phyloP scores from a whole-genome alignment of 2,113 vertebrate species.

The Strix aluco region DNA sequence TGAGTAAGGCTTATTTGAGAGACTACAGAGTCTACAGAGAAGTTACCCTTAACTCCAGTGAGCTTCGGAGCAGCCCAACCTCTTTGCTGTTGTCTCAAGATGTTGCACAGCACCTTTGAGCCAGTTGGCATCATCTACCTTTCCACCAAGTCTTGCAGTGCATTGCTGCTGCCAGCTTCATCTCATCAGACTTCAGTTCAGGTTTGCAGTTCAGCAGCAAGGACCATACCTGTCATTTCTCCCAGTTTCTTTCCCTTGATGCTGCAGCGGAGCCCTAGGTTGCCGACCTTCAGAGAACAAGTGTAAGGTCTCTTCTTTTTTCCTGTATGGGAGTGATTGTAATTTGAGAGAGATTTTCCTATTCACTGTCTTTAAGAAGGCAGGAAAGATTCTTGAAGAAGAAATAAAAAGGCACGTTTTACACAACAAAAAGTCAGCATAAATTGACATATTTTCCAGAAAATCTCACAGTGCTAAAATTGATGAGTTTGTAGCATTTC shows the following conservation, averaged over 20 bases:
- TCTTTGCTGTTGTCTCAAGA: background rate
- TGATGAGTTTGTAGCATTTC: background rate
- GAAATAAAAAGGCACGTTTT: background rate
- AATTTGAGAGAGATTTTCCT: slow-evolving; percentile 37
- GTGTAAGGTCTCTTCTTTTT: background rate
- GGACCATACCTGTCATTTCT: background rate
- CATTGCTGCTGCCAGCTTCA: background rate
- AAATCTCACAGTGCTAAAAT: background rate
- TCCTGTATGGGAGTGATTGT: slow-evolving; percentile 17
- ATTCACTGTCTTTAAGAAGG: slow-evolving; percentile 11
- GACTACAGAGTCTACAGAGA: background rate
- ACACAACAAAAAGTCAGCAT: background rate
- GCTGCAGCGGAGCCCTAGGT: background rate
- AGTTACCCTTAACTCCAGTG: background rate
- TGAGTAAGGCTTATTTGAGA: background rate
- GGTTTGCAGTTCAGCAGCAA: background rate
- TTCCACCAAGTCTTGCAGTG: background rate
- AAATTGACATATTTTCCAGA: slow-evolving; percentile 4
- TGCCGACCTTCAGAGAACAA: background rate
- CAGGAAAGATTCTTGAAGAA: background rate
- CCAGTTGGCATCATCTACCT: background rate
- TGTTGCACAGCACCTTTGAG: background rate
- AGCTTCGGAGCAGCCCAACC: background rate
- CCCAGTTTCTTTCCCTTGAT: background rate
- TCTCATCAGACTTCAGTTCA: background rate